These are phyloP conservation scores for Phylloscopus trochiloides DNA, from an alignment of 2,113 vertebrate species.

Conservation along the genomic window DNA sequence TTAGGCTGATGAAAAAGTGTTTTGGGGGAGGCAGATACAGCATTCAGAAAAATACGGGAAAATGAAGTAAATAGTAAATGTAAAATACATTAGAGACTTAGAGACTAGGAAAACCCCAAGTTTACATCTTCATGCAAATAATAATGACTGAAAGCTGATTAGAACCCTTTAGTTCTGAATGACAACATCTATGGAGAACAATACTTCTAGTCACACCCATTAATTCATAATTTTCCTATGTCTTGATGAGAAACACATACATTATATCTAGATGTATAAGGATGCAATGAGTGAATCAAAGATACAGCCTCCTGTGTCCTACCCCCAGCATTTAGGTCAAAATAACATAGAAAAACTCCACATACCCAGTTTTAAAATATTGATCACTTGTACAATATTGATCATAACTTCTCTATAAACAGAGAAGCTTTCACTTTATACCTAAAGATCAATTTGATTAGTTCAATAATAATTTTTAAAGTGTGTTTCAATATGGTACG, in stretches of 20 bases:
- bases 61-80: neutral
- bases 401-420: neutral
- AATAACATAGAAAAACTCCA: neutral
- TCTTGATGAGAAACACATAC: neutral
- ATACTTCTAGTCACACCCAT: neutral
- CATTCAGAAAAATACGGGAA: neutral
- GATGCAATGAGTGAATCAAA: neutral
- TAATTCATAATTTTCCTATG: neutral
- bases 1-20: neutral
- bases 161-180: neutral
- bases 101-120: neutral
- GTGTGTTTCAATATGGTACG: neutral
- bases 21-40: neutral
- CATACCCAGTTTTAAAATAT: neutral
- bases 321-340: neutral
- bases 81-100: neutral
- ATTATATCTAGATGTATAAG: neutral
- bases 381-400: neutral
- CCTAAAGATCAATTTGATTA: neutral
- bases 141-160: neutral
- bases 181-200: neutral
- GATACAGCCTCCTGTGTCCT: accelerated
- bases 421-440: neutral
- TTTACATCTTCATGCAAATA: neutral
- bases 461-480: neutral